phyloP scores from a whole-genome alignment of 37 sponge, comb jelly and placozoan genomes.

The Cliona cf. orientalis region DNA sequence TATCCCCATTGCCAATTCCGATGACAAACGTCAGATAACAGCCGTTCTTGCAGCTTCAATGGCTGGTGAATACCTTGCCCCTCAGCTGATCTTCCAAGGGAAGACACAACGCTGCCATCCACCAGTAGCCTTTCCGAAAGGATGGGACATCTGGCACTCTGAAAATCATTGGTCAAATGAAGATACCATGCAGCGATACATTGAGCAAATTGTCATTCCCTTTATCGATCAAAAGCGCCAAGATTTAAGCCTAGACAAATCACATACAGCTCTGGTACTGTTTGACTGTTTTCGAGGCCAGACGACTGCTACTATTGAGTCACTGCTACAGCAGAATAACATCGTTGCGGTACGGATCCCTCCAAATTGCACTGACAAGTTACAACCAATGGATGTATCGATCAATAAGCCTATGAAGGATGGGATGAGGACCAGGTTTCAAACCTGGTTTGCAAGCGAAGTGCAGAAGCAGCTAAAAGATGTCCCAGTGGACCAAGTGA shows the following conservation, averaged over 20 bases:
- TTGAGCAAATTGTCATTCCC: neutral
- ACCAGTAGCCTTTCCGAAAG: conserved; percentile 5
- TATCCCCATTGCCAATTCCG: no score
- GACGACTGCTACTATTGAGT: neutral
- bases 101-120: conserved; percentile 40
- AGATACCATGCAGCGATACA: neutral
- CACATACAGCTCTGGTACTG: neutral
- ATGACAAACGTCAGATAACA: conserved; percentile 30
- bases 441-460: no score
- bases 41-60: conserved; percentile 19
- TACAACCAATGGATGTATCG: neutral
- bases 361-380: neutral
- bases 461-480: no score
- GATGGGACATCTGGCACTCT: conserved; percentile 26
- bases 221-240: neutral
- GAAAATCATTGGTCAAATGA: no score
- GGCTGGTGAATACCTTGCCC: conserved; percentile 29
- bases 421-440: neutral
- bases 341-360: neutral
- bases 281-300: conserved; percentile 9
- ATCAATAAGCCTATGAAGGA: conserved; percentile 8
- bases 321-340: neutral
- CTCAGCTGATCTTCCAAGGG: conserved; percentile 39
- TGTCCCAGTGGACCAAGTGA: no score
- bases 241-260: neutral